Evolutionary conservation across 2,113 vertebrate genomes (phyloP), one percentile per base, ranked within the genome.

Genomic region (Corythornis cristatus): DNA sequence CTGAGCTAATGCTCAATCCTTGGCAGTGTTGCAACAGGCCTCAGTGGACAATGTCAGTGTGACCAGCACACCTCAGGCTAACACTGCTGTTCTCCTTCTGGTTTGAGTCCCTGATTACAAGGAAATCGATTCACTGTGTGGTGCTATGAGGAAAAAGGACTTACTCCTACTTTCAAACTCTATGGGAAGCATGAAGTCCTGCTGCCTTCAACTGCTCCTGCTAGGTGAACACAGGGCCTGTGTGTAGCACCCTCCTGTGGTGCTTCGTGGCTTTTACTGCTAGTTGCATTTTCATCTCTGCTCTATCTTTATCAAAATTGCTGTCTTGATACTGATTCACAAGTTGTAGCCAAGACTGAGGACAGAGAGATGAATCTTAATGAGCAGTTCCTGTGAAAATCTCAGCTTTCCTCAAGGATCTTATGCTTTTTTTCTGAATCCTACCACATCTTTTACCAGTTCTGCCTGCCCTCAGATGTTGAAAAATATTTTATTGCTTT

Each of bases 171-270:
- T 67, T 83, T 83, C 54, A 78, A 23, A n/a, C 50, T 54, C 33
- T 17, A 2, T 56, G 76, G 87, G 71, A 90, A 91, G 28, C 25
- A 12, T n/a, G 26, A 58, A 76, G 53, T 67, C 70, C 28, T 65
- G n/a, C 87, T 88, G 65, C 45, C 56, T 88, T 92, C 22, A 23
- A 42, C 66, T 76, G 26, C 18, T 93, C 70, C 42, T 82, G 62
- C 51, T 43, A 48, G 45, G 18, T 71, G 40, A 83, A 64, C 67
- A 17, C 67, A 86, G 78, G 71, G 84, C 8, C 93, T 96, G 95
- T 86, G 75, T 93, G 82, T n/a, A 95, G 96, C 96, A 93, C 96
- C 96, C 95, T 96, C 94, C 91, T 95, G 96, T 96, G 96, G 96
- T 96, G 85, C 72, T 68, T 96, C 67, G 29, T 86, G 64, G 91